These are phyloP conservation scores for Microctenopoma stevenorrisi DNA, from an alignment of 2,797 vertebrate genomes.

Conservation along the genomic window DNA sequence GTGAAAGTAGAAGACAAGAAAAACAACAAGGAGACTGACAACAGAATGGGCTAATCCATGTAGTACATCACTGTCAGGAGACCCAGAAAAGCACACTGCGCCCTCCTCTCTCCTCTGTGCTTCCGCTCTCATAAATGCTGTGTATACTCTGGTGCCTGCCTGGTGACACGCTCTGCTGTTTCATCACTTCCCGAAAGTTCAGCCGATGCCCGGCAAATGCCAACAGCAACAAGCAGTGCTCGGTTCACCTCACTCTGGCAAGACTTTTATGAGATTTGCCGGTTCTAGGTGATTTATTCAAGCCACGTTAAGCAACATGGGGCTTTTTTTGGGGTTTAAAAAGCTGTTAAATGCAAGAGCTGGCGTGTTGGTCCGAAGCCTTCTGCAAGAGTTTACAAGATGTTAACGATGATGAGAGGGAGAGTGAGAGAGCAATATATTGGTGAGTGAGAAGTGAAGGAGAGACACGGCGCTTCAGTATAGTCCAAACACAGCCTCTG, in stretches of 20 bases:
- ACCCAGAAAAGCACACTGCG: conserved; percentile 8
- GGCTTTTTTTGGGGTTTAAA: conserved; percentile 30
- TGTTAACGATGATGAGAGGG: conserved; percentile 43
- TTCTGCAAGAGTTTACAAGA: conserved; percentile 56
- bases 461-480: conserved; percentile 13
- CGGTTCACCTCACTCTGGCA: conserved; percentile 52
- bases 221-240: conserved; percentile 69
- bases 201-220: conserved; percentile 49
- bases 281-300: conserved; percentile 50
- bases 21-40: conserved; percentile 3
- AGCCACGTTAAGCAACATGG: conserved; percentile 41
- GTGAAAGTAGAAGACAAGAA: neutral
- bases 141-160: conserved; percentile 20
- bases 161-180: conserved; percentile 50
- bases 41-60: neutral
- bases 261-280: conserved; percentile 42
- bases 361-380: conserved; percentile 31
- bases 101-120: conserved; percentile 22
- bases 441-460: conserved; percentile 11
- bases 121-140: conserved; percentile 24
- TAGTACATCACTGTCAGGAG: conserved; percentile 11
- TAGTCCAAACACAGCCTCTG: conserved; percentile 42
- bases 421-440: conserved; percentile 16
- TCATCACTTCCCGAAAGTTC: conserved; percentile 71
- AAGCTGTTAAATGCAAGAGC: conserved; percentile 59